Percentiles rank a stretch among this genome's conserved stretches.
phyloP scores from a whole-genome alignment of 2,113 vertebrate species.

The Poecile atricapillus region DNA sequence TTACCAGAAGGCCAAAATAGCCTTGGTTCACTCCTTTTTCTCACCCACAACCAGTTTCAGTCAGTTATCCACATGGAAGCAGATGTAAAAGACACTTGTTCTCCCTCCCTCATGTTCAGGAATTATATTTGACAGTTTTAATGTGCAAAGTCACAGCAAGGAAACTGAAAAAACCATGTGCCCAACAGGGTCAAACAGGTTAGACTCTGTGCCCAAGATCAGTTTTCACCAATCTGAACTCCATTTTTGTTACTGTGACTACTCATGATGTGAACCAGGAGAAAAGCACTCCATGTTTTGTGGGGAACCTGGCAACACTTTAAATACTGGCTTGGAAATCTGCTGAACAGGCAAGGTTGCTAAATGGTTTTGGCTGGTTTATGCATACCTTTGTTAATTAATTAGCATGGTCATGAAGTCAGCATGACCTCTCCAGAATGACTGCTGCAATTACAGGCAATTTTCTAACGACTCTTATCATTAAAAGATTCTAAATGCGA shows the following conservation, averaged over 20 bases:
- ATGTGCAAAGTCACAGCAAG: background rate
- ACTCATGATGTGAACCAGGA: background rate
- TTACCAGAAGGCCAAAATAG: background rate
- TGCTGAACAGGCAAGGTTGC: background rate
- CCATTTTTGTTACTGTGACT: background rate
- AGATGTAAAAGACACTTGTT: background rate
- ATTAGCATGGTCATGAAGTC: background rate
- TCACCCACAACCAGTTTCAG: background rate
- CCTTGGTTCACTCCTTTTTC: background rate
- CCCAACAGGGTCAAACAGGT: background rate
- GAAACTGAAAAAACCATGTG: background rate
- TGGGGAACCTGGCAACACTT: background rate
- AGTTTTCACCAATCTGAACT: background rate
- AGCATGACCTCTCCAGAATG: background rate
- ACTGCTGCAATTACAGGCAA: background rate
- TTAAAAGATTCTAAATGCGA: background rate
- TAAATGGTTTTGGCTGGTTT: background rate
- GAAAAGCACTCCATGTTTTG: background rate
- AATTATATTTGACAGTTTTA: background rate
- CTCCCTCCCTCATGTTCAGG: background rate
- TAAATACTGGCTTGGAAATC: background rate
- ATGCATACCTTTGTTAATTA: constrained; percentile 4
- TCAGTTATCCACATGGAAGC: background rate
- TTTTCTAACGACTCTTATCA: background rate
- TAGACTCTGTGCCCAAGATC: background rate